Evolutionary conservation across 2,113 vertebrate species (phyloP), one percentile per base, ranked within the genome.

Genomic region (Gallinago undulata): DNA sequence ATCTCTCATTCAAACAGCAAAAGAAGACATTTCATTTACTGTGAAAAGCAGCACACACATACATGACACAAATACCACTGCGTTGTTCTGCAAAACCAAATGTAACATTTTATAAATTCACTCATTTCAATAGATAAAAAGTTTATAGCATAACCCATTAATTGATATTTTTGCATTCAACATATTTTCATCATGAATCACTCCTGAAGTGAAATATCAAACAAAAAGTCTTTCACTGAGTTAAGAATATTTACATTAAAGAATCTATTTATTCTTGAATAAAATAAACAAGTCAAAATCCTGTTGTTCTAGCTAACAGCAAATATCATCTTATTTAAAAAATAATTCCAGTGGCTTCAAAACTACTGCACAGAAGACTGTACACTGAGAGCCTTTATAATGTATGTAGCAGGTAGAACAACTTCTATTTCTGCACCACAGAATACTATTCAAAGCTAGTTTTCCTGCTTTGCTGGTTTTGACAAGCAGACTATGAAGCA

Each of bases 401-500:
- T 53, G 24, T 47, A 72, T 90, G 23, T 37, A 77, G 55, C 55
- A 89, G 25, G 37, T 57, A 77, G 63, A 92, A 90, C 50, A 87
- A 53, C 41, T 73, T 56, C 63, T 72, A 14, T 76, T 83, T 95
- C 72, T 73, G 63, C 67, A 73, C 21, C 19, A 86, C 3, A 25
- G 74, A 93, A 60, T 16, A n/a, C 33, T 64, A 75, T 87, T 78
- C 77, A 89, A 93, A 95, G 12, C 14, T 69, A 84, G 56, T 91
- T 89, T 88, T 80, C 50, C 67, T 86, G 50, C 85, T 90, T 84
- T 87, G 28, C 62, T 55, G 62, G 30, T 91, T 93, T 94, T 91
- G 81, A 80, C 84, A 95, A 87, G 48, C 1, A 7, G 35, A 76
- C 48, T 79, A 67, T 43, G 55, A 91, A 90, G 72, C 4, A 93